Conservation (phyloP, 2,113 vertebrate genomes). For the Diadophis punctatus region DNA sequence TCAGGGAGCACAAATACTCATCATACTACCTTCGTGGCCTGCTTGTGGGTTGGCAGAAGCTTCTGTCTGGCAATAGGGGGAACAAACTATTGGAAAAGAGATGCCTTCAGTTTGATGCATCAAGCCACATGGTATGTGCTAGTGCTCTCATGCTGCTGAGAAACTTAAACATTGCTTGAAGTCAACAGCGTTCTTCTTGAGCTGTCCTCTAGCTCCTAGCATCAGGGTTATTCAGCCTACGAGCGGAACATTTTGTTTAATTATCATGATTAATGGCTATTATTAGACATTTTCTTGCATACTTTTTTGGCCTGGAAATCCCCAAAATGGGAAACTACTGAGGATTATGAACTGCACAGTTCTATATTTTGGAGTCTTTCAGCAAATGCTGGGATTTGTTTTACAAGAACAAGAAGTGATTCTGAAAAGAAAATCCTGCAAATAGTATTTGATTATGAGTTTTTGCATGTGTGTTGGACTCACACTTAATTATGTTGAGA, state of each 20-base stretch:
- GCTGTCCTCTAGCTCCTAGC: neutral
- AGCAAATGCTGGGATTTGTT: neutral
- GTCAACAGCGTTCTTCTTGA: neutral
- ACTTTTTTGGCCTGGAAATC: neutral
- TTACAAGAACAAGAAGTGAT: neutral
- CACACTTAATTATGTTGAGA: neutral
- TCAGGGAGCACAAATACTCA: neutral
- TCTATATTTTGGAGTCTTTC: neutral
- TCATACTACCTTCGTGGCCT: neutral
- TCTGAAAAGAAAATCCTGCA: constrained; percentile 4
- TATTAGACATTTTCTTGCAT: neutral
- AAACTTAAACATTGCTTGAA: neutral
- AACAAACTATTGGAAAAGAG: neutral
- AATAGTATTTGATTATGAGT: neutral
- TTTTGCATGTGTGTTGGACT: neutral
- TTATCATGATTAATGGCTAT: neutral
- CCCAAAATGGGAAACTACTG: neutral
- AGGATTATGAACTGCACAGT: neutral
- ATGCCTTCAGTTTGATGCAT: neutral
- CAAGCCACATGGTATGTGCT: neutral
- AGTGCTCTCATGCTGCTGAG: neutral
- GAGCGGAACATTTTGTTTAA: neutral
- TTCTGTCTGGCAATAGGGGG: neutral
- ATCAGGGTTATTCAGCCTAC: neutral
- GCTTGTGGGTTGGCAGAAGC: neutral